Percentiles rank a stretch among this genome's conserved stretches.
These are phyloP conservation scores for Macroramphosus scolopax DNA, from an alignment of 2,797 vertebrate genomes.

Conservation along the genomic window DNA sequence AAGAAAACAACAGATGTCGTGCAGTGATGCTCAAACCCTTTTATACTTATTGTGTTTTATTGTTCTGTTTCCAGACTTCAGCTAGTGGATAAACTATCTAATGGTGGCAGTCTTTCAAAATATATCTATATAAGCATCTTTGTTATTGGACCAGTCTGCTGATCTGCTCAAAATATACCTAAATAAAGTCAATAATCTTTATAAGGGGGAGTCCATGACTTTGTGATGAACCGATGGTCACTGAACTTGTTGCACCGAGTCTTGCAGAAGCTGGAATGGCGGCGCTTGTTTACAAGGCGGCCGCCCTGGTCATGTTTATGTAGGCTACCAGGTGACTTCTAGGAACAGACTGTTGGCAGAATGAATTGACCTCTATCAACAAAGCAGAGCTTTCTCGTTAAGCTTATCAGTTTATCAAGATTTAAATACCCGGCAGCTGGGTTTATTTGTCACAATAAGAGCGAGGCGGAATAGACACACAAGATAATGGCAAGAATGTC, in stretches of 20 bases:
- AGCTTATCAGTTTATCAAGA: constrained; percentile 10
- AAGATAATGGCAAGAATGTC: constrained; percentile 44
- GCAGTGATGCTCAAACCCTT: too few relatives aligned
- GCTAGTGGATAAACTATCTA: too few relatives aligned
- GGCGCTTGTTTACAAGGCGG: too few relatives aligned
- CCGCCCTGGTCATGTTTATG: constrained; percentile 27
- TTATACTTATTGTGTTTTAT: too few relatives aligned
- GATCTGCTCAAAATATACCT: too few relatives aligned
- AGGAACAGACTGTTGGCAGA: constrained; percentile 28
- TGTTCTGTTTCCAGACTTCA: too few relatives aligned
- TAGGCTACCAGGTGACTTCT: constrained; percentile 41
- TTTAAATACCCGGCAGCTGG: constrained; percentile 12
- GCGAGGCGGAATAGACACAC: constrained; percentile 41
- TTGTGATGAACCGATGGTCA: constrained; percentile 47
- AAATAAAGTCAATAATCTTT: constrained; percentile 28
- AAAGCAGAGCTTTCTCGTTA: constrained; percentile 13
- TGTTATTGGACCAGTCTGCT: too few relatives aligned
- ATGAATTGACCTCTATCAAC: constrained; percentile 33
- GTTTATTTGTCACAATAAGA: constrained; percentile 21
- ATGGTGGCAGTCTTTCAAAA: too few relatives aligned
- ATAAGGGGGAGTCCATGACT: constrained; percentile 46
- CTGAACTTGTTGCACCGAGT: constrained; percentile 54
- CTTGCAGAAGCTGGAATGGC: constrained; percentile 18
- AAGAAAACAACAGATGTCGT: too few relatives aligned
- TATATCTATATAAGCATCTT: too few relatives aligned